Conservation (phyloP, 2,888 invertebrate genomes). For the Drosophila falleni region DNA sequence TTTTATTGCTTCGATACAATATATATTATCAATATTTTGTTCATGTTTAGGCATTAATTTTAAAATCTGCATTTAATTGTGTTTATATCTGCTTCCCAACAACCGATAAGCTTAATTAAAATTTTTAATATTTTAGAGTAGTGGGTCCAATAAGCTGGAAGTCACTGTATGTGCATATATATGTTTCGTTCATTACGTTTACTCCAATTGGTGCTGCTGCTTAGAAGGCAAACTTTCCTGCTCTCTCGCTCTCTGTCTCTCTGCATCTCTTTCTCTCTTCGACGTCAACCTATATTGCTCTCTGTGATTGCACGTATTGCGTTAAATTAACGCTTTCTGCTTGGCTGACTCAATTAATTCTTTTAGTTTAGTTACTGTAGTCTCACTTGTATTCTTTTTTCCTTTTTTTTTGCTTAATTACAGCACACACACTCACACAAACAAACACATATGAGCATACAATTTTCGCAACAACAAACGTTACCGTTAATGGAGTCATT, state of each 20-base stretch:
- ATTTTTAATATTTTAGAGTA: no score
- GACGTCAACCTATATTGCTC: constrained; percentile 33
- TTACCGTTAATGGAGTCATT: constrained; percentile 58
- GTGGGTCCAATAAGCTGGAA: no score
- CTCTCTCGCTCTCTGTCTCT: constrained; percentile 22
- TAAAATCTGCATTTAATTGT: no score
- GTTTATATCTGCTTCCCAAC: no score
- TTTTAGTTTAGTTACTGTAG: constrained; percentile 54
- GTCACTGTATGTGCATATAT: constrained; percentile 26
- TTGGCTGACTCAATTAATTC: constrained; percentile 80
- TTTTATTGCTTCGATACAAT: no score
- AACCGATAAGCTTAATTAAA: no score
- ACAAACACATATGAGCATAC: constrained; percentile 10
- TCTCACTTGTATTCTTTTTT: constrained; percentile 46
- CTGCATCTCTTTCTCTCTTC: constrained; percentile 18
- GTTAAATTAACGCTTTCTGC: constrained; percentile 76
- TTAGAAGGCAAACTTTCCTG: constrained; percentile 47
- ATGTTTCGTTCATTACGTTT: constrained; percentile 55
- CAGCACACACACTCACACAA: constrained; percentile 9
- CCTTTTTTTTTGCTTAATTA: constrained; percentile 58
- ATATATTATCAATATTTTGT: no score
- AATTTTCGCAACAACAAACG: constrained; percentile 52
- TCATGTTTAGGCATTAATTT: no score
- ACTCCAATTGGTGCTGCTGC: constrained; percentile 57
- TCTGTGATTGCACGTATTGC: constrained; percentile 45